Evolutionary conservation across 2,888 invertebrate genomes (phyloP).

Genomic region (Latrodectus hesperus): DNA sequence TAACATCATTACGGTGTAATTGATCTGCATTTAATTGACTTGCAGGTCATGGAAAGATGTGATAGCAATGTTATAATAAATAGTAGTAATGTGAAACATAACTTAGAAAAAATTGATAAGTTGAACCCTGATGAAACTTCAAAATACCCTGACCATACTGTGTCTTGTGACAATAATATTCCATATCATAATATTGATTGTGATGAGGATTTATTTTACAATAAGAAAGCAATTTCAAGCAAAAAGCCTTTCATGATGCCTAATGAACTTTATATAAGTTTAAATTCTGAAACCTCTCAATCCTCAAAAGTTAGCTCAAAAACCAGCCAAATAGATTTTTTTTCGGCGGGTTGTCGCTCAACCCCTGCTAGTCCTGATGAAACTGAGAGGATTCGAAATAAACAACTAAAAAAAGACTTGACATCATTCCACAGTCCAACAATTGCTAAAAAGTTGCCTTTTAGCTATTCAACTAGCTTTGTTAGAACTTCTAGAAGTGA

Average conservation of each 20-base stretch:
- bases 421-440: conserved; percentile 70
- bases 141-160: conserved; percentile 20
- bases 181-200: conserved; percentile 48
- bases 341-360: conserved; percentile 66
- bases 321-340: conserved; percentile 50
- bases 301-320: conserved; percentile 27
- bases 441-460: conserved; percentile 70
- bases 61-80: conserved; percentile 58
- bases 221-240: conserved; percentile 22
- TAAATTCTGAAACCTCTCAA: conserved; percentile 53
- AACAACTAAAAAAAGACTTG: conserved; percentile 64
- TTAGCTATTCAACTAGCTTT: conserved; percentile 78
- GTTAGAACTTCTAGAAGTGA: conserved; percentile 93
- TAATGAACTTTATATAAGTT: conserved; percentile 62
- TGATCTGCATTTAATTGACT: conserved; percentile 25
- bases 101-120: conserved; percentile 34
- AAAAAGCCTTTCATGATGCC: conserved; percentile 66
- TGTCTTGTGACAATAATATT: conserved; percentile 38
- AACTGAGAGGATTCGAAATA: conserved; percentile 56
- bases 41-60: conserved; percentile 65
- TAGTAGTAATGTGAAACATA: conserved; percentile 53
- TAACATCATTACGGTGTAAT: not conserved
- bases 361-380: conserved; percentile 71
- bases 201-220: conserved; percentile 39
- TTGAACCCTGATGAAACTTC: conserved; percentile 32